Percentiles rank a stretch among this genome's conserved stretches.
Evolutionary conservation across 1,140 invertebrate species (phyloP).

Genomic region (Piezodorus guildinii): DNA sequence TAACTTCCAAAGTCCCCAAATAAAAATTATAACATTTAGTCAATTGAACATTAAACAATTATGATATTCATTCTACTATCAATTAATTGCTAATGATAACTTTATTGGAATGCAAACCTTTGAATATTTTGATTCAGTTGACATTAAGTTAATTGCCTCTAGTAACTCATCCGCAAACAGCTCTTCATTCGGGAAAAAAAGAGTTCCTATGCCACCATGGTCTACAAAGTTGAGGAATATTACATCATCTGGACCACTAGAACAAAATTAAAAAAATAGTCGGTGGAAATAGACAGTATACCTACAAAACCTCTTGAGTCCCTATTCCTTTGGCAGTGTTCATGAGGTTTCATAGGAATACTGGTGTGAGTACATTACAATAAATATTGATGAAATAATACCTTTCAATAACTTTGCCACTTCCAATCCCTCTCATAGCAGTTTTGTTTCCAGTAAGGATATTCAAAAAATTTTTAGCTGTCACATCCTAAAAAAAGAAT

Average conservation of each 20-base stretch:
- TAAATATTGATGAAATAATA: slow-evolving; percentile 26
- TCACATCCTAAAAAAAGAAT: slow-evolving; percentile 37
- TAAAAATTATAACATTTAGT: too few relatives aligned
- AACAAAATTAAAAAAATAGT: slow-evolving; percentile 24
- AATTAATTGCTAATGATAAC: too few relatives aligned
- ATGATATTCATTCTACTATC: too few relatives aligned
- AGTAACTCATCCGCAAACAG: slow-evolving; percentile 30
- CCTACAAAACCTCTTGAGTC: too few relatives aligned
- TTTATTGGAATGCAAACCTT: slow-evolving; percentile 17
- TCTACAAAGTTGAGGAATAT: slow-evolving; percentile 55
- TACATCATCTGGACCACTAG: slow-evolving; percentile 46
- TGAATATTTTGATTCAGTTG: slow-evolving; percentile 36
- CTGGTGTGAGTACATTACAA: too few relatives aligned
- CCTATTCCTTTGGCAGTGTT: too few relatives aligned
- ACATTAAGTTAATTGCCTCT: slow-evolving; percentile 39
- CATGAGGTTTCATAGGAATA: too few relatives aligned
- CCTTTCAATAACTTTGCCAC: slow-evolving; percentile 44
- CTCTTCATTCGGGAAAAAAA: slow-evolving; percentile 41
- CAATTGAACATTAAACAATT: too few relatives aligned
- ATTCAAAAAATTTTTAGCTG: slow-evolving; percentile 43
- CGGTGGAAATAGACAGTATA: too few relatives aligned
- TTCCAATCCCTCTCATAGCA: slow-evolving; percentile 37
- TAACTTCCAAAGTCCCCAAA: too few relatives aligned
- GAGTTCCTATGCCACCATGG: slow-evolving; percentile 47
- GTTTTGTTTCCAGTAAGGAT: slow-evolving; percentile 41